A percentile compares a stretch with the other conserved stretches of the same genome.
Conservation (phyloP, 2,888 invertebrate genomes). For the Priapulus caudatus region DNA sequence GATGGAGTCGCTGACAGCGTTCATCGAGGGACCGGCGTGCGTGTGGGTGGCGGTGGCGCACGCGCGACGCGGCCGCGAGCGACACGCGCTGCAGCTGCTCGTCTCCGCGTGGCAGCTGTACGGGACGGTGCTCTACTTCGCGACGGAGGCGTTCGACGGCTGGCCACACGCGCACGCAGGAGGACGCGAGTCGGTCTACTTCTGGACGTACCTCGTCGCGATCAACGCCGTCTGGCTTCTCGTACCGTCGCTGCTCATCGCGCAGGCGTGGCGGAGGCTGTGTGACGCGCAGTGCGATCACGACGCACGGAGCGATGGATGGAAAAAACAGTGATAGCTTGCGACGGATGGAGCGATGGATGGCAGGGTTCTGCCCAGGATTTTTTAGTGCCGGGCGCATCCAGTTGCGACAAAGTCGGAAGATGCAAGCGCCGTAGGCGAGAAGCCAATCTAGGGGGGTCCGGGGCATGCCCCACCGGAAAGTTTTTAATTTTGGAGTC, state of each 20-base stretch:
- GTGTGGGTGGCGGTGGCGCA: not conserved
- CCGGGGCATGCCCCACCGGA: too few species aligned
- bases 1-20: not conserved
- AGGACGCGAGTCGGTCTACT: not conserved
- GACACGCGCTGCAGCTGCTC: not conserved
- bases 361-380: too few species aligned
- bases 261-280: not conserved
- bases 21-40: not conserved
- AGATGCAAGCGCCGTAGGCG: too few species aligned
- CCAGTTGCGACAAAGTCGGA: too few species aligned
- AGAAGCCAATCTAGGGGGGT: too few species aligned
- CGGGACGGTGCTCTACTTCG: conserved; percentile 1
- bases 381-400: too few species aligned
- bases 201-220: not conserved
- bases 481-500: too few species aligned
- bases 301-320: too few species aligned
- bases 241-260: not conserved
- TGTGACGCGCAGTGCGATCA: too few species aligned
- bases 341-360: too few species aligned
- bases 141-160: not conserved
- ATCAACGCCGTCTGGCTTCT: not conserved
- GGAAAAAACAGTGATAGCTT: too few species aligned
- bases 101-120: not conserved
- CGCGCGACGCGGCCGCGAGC: not conserved
- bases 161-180: not conserved